Evolutionary conservation across 2,113 vertebrate species (phyloP), one percentile per base, ranked within the genome.

Genomic region (Irena cyanogastra): DNA sequence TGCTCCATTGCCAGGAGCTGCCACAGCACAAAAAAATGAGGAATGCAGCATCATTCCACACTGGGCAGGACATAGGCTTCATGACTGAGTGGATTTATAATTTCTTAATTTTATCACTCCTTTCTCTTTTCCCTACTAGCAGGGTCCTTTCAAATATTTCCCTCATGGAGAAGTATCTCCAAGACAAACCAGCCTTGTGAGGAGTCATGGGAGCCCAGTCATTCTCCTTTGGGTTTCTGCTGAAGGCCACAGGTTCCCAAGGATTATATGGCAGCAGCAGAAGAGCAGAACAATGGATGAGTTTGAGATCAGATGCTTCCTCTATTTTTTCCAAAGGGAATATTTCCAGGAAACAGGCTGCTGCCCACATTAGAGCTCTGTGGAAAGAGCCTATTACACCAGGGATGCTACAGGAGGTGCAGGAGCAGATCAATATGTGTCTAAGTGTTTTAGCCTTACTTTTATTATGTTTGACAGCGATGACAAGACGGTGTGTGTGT

Each of bases 251-350:
- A 85, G 50, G 54, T 65, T 75, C 70, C 63, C 64, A 50, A 79
- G 57, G 68, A 76, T 94, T 88, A 56, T 59, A 70, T 75, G 89
- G 83, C 75, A 72, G 83, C n/a, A 83, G 64, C 47, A 94, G 71
- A 84, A 64, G 31, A 82, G 75, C 24, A 83, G 90, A 96, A 95
- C 71, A 94, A 84, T 63, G 89, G 33, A 59, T 35, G 96, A 87
- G 59, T 96, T 75, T 79, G 92, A 95, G 93, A 92, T 97, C 81
- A 96, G 90, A 94, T 77, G 74, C 83, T 97, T 96, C 92, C 92
- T 92, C 60, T 52, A 60, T 74, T 90, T 37, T 96, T 97, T 95
- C 94, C 94, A 93, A 94, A 97, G 95, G 81, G 97, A 97, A 97
- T 72, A 94, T 85, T 95, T 94, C 61, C 84, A 95, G 96, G 96